Evolutionary conservation across 2,888 invertebrate species (phyloP).

Genomic region (Eupithecia subumbrata): DNA sequence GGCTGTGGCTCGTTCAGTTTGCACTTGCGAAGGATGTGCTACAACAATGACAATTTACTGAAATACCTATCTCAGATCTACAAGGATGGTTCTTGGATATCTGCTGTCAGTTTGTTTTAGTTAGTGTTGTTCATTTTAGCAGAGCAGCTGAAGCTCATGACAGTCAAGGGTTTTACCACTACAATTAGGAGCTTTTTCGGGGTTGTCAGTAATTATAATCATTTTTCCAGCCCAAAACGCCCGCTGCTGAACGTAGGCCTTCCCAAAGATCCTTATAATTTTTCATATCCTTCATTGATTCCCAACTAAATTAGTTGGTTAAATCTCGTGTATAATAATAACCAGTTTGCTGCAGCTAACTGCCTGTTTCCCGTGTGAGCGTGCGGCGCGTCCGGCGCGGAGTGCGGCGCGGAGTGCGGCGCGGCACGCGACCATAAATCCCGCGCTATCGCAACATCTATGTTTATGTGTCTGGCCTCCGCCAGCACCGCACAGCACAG

Average conservation of each 20-base stretch:
- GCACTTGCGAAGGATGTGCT: neutral
- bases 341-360: neutral
- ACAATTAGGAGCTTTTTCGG: neutral
- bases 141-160: neutral
- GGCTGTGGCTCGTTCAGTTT: neutral
- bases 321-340: neutral
- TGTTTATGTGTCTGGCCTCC: conserved; percentile 43
- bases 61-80: no score
- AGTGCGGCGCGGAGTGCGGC: conserved; percentile 25
- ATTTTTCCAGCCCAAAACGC: no score
- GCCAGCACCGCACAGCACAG: conserved; percentile 18
- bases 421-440: conserved; percentile 46
- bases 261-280: neutral
- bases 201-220: neutral
- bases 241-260: no score
- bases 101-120: no score
- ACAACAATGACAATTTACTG: neutral
- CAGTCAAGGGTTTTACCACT: neutral
- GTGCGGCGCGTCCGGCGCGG: conserved; percentile 13
- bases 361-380: neutral
- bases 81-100: no score
- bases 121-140: no score
- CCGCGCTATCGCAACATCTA: conserved; percentile 46
- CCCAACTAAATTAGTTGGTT: no score
- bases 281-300: neutral